Base-by-base conservation (phyloP, 2,888 invertebrate genomes). In the Philonicus albiceps region DNA sequence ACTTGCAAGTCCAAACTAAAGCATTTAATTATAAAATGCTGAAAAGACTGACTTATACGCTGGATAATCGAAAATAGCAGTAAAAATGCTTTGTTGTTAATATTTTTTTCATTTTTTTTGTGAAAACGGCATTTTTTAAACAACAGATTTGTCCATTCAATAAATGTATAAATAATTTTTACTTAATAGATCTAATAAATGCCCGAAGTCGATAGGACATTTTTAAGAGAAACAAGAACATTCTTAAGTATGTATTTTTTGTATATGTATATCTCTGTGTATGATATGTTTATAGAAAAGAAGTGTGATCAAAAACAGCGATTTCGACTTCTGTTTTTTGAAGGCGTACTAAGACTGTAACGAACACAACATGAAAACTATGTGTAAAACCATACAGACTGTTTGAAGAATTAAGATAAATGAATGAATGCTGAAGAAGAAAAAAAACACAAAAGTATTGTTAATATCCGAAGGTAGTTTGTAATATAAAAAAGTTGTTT, bases 311-410 rank as follows among this genome's bases (percentile, higher is more conserved):
- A 64, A 83, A 64, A 83, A 83, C 81, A 83, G 81, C 81, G 64
- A 83, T 64, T 83, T 55, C 64, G n/a, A 64, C 55, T 83, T 83
- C 55, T 83, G 81, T 83, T 83, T 83, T 83, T 34, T 83, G 64
- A 83, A 83, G 81, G 81, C 81, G 81, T 83, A 64, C 81, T 83
- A 83, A 85, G 85, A 86, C 83, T 37, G 76, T 85, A 83, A 83
- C 64, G 81, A 83, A 83, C 19, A 83, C 53, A 22, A 27, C 64
- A 83, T 22, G 64, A 64, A 43, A 55, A 55, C 37, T 81, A 81
- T 81, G 43, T 64, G 34, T 55, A 83, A 64, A 64, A 55, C 64
- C 19, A 81, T 64, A 30, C 81, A 55, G 64, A 34, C 43, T 83
- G 55, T 83, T 83, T 64, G 37, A 64, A 43, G 6, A 37, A 27